Conservation (phyloP, 2,797 vertebrate species). For the Acanthurus lineatus region DNA sequence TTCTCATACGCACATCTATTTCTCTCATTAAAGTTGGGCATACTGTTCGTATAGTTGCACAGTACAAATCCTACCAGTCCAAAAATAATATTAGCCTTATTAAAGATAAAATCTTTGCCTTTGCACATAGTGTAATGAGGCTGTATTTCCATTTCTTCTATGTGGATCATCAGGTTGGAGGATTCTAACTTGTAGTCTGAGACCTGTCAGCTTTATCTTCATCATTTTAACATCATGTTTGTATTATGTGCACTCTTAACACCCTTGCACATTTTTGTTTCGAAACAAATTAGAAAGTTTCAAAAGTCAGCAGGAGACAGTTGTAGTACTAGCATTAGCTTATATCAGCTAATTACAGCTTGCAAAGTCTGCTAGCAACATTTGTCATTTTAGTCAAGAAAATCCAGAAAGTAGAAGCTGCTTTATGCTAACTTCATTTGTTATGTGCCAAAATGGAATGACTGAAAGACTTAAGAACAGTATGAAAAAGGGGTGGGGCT, state of each 20-base stretch:
- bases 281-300: constrained; percentile 9
- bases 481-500: background rate
- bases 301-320: background rate
- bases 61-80: background rate
- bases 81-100: too few species aligned
- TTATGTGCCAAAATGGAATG: background rate
- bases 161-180: background rate
- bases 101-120: too few species aligned
- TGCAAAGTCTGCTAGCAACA: background rate
- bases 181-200: background rate
- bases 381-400: background rate
- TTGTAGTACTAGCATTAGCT: constrained; percentile 6
- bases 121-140: background rate
- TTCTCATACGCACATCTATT: too few species aligned
- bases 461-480: background rate
- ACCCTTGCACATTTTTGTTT: background rate
- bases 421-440: background rate
- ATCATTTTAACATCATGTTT: background rate
- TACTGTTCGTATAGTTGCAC: too few species aligned
- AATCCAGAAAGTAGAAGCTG: background rate
- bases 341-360: background rate
- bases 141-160: background rate
- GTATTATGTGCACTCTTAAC: constrained; percentile 4
- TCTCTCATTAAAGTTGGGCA: too few species aligned
- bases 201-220: background rate